Percentiles rank a stretch among this genome's conserved stretches.
These are phyloP conservation scores for Napeogenes sylphis DNA, from an alignment of 2,888 invertebrate species.

Conservation along the genomic window DNA sequence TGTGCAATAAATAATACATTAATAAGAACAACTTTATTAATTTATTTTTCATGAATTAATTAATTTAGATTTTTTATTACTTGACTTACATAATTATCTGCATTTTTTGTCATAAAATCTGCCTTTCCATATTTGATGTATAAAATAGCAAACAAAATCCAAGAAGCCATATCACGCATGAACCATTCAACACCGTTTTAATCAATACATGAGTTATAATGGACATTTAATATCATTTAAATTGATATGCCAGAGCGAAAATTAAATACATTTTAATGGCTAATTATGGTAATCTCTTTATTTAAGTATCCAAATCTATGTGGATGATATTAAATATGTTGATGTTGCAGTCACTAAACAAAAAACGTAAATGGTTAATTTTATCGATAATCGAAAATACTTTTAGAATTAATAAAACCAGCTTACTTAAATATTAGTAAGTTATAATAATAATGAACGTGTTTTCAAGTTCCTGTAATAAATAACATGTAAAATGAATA, in stretches of 20 bases:
- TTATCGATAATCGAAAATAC: no score
- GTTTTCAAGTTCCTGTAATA: no score
- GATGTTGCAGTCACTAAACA: neutral
- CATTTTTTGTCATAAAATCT: conserved; percentile 35
- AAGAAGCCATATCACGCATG: conserved; percentile 15
- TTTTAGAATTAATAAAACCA: no score
- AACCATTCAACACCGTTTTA: conserved; percentile 6
- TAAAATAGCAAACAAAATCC: conserved; percentile 8
- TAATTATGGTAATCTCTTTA: conserved; percentile 16
- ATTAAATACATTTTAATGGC: conserved; percentile 33
- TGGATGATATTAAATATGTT: conserved; percentile 1
- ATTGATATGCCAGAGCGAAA: conserved; percentile 26
- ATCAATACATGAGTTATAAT: conserved; percentile 23
- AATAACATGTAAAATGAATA: no score
- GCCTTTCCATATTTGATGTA: conserved; percentile 18
- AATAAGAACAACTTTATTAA: no score
- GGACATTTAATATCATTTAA: conserved; percentile 31
- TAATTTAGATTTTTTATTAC: neutral
- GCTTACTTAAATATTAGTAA: no score
- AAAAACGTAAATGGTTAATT: conserved; percentile 1
- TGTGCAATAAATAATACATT: no score
- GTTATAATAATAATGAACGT: no score
- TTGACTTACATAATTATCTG: conserved; percentile 44
- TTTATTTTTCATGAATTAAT: no score
- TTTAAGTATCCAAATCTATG: neutral